Base-by-base conservation (phyloP, 1,140 invertebrate species). In the Acyrthosiphon pisum region DNA sequence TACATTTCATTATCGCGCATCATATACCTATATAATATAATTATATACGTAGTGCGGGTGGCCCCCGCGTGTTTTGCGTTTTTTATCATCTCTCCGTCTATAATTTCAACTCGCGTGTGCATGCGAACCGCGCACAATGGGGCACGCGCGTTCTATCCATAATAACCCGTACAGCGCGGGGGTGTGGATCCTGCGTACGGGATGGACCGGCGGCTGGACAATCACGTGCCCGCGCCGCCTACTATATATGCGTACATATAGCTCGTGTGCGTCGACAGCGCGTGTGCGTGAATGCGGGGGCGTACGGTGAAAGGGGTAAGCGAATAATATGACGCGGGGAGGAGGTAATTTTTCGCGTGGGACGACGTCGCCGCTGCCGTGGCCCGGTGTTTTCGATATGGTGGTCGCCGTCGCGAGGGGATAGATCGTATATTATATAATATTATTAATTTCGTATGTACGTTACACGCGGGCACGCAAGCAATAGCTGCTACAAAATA, bases 191-290 rank as follows among this genome's bases (percentile, higher is more conserved):
- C 84, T 86, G 84, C 44, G 44, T 53, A n/a, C 44, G 87, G 46
- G 88, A 89, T 89, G 48, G 88, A 35, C 48, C 88, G 50, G 88
- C 46, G 44, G 48, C 88, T 35, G 88, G 88, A 89, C 88, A 56
- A 89, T 89, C 88, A 35, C 88, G 88, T 89, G 88, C 88, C 88
- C 35, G 88, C 48, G 22, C 46, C 48, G 87, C 87, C 87, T 50
- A 89, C 48, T 11, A n/a, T 46, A 46, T 46, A 46, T 89, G 48
- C 86, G n/a, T 23, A 41, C 20, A 11, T 44, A 44, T 37, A 41
- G 84, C 84, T 46, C 84, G 84, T 87, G 84, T 48, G 84, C n/a
- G 44, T 46, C 26, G 18, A 46, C 37, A 41, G 76, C 37, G 83
- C 37, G 37, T 44, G 86, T 46, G 46, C 86, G 30, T 88, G 30